Base-by-base conservation (phyloP, 2,888 invertebrate species). In the Epiblema foenella region DNA sequence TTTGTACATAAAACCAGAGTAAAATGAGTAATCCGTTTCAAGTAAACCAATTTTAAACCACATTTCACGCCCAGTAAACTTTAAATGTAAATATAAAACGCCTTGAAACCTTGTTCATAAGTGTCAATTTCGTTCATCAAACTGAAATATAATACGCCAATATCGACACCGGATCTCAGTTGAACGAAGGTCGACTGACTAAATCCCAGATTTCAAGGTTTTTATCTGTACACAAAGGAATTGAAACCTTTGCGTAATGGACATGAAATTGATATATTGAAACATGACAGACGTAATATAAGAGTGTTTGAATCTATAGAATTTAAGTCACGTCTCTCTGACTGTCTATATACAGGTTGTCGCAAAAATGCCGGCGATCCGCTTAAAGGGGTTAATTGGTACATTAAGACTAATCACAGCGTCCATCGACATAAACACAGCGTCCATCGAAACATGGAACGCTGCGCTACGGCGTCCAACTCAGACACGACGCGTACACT, bases 131-230 rank as follows among this genome's bases (percentile, higher is more conserved):
- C 46, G 46, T 15, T 42, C 24, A 17, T 29, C 29, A 46, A 56
- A 46, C 29, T 56, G 65, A 57, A 65, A 65, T 65, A 42, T 20
- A 65, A 65, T 65, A 56, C 46, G 24, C 24, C 54, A 33, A 65
- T 65, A 52, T 29, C 46, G 29, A 57, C 56, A 57, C 65, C 65
- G 65, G 65, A 65, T 65, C 56, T 65, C 42, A 12, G 20, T 39
- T 18, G 65, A 65, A 42, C 24, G 54, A 65, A 65, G 65, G 65
- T 56, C 39, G 24, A 2, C 52, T 20, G 46, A 57, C 64, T 46
- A 56, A 54, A 65, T 18, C 65, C 65, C 65, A 56, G 65, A 46
- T 39, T 65, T 65, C 56, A 65, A 65, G 65, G 65, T 65, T 65
- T 39, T 33, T 51, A 51, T 46, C 3, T 18, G 49, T 37, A 54